A percentile compares a stretch with the other conserved stretches of the same genome.
These are phyloP conservation scores for Sinocyclocheilus anophthalmus DNA, from an alignment of 2,113 vertebrate species.

Conservation along the genomic window DNA sequence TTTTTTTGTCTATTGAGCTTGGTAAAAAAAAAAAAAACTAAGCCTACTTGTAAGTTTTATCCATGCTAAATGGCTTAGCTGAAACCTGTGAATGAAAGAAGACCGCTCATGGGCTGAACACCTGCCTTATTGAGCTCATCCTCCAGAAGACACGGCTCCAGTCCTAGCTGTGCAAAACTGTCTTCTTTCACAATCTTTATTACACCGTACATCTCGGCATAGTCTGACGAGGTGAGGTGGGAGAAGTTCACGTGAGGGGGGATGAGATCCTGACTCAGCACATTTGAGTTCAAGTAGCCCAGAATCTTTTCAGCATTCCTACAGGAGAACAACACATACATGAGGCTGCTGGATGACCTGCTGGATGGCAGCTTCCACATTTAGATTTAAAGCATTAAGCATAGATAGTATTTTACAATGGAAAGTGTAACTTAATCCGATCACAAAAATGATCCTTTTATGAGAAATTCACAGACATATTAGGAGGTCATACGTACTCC, in stretches of 20 bases:
- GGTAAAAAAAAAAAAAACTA: neutral
- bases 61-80: neutral
- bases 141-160: slow-evolving; percentile 89
- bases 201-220: slow-evolving; percentile 91
- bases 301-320: slow-evolving; percentile 97
- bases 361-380: neutral
- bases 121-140: slow-evolving; percentile 94
- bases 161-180: slow-evolving; percentile 84
- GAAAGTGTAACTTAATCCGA: neutral
- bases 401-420: neutral
- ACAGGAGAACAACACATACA: neutral
- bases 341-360: neutral
- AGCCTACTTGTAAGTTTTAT: neutral
- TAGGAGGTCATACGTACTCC: slow-evolving; percentile 81
- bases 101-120: neutral
- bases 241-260: slow-evolving; percentile 97
- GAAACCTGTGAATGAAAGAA: neutral
- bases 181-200: slow-evolving; percentile 93
- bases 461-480: neutral
- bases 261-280: slow-evolving; percentile 92
- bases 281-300: slow-evolving; percentile 85
- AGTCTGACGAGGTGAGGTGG: slow-evolving; percentile 88
- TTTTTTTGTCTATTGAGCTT: neutral
- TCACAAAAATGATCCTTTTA: slow-evolving; percentile 1
- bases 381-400: neutral